phyloP scores from a whole-genome alignment of 2,888 invertebrate genomes.

The Lymantria monacha region DNA sequence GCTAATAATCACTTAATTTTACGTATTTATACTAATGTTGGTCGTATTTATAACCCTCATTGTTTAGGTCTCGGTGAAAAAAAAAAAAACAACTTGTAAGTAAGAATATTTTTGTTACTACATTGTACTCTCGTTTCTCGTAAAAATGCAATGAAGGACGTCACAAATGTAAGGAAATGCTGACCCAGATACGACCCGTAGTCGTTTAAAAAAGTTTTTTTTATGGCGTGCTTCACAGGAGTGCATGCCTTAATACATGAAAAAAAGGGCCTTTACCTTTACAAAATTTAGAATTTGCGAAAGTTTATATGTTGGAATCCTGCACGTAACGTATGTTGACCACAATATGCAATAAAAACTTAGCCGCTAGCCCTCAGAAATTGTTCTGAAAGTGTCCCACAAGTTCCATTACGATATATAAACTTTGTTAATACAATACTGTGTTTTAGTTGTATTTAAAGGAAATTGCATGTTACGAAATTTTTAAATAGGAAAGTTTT shows the following conservation, averaged over 20 bases:
- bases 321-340: constrained; percentile 53
- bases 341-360: constrained; percentile 48
- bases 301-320: constrained; percentile 45
- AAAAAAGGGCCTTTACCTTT: constrained; percentile 34
- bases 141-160: constrained; percentile 35
- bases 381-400: constrained; percentile 42
- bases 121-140: neutral
- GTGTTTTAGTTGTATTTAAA: constrained; percentile 23
- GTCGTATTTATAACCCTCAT: no score
- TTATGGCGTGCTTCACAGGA: constrained; percentile 48
- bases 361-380: constrained; percentile 28
- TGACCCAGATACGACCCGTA: constrained; percentile 41
- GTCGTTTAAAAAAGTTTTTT: constrained; percentile 27
- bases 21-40: no score
- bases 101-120: no score
- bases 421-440: constrained; percentile 39
- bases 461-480: constrained; percentile 32
- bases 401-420: constrained; percentile 17
- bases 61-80: no score
- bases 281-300: constrained; percentile 45
- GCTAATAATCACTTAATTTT: no score
- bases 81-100: no score
- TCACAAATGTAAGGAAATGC: constrained; percentile 28
- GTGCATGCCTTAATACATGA: constrained; percentile 23
- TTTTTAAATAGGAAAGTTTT: constrained; percentile 25